phyloP scores from a whole-genome alignment of 2,888 invertebrate species.

The Cremastinae sp. region DNA sequence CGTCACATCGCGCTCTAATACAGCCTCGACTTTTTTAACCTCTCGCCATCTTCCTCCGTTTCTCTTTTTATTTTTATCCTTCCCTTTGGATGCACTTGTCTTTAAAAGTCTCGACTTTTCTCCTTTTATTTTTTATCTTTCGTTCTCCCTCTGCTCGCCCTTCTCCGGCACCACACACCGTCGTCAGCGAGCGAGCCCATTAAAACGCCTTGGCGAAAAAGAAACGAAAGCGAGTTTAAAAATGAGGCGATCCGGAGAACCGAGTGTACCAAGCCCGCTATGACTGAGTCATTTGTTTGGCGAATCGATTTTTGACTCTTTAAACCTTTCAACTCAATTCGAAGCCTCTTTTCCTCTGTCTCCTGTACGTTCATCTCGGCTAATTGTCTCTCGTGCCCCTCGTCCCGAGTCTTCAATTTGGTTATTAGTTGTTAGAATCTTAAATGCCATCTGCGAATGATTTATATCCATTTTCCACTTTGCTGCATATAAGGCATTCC shows the following conservation, averaged over 20 bases:
- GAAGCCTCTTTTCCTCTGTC: slow-evolving; percentile 27
- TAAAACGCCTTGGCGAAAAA: slow-evolving; percentile 66
- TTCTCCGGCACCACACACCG: slow-evolving; percentile 49
- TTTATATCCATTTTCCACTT: too few relatives aligned
- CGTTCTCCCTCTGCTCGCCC: slow-evolving; percentile 5
- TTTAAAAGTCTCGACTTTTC: slow-evolving; percentile 20
- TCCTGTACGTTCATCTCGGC: slow-evolving; percentile 44
- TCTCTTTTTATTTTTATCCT: slow-evolving; percentile 43
- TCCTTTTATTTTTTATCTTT: slow-evolving; percentile 27
- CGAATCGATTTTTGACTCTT: slow-evolving; percentile 68
- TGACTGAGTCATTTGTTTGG: slow-evolving; percentile 75
- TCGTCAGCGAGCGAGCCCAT: slow-evolving; percentile 64
- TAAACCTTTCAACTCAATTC: slow-evolving; percentile 61
- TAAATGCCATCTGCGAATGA: too few relatives aligned
- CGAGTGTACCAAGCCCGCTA: slow-evolving; percentile 50
- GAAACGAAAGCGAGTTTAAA: slow-evolving; percentile 30
- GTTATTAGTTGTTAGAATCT: too few relatives aligned
- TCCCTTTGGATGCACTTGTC: slow-evolving; percentile 45
- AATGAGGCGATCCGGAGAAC: slow-evolving; percentile 34
- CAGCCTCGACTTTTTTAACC: slow-evolving; percentile 58
- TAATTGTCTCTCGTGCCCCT: slow-evolving; percentile 54
- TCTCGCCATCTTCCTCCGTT: slow-evolving; percentile 46
- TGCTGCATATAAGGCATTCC: too few relatives aligned
- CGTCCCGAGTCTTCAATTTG: slow-evolving; percentile 25
- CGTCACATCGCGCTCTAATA: slow-evolving; percentile 54